Percentiles rank a stretch among this genome's conserved stretches.
phyloP scores from a whole-genome alignment of 2,113 vertebrate genomes.

The Coturnix japonica region DNA sequence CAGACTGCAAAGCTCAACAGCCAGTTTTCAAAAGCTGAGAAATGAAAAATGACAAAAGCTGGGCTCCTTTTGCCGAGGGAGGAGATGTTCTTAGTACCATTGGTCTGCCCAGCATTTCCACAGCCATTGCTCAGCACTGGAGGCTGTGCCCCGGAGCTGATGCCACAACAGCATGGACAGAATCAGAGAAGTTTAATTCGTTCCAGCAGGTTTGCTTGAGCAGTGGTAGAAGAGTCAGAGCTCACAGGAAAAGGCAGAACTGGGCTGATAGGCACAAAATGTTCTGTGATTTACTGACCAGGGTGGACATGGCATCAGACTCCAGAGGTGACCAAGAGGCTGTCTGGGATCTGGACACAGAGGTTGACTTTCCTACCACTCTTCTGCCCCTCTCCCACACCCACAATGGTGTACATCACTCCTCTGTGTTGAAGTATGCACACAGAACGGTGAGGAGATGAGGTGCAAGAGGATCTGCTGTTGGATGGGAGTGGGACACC shows the following conservation, averaged over 20 bases:
- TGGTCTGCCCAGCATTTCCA: not conserved
- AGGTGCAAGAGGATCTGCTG: not conserved
- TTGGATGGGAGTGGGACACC: fast-evolving
- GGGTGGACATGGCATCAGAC: fast-evolving
- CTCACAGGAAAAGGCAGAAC: not conserved
- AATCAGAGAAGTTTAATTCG: not conserved
- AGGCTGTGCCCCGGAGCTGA: slow-evolving; percentile 10
- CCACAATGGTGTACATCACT: not conserved
- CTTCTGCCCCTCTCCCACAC: fast-evolving
- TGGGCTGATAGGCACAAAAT: not conserved
- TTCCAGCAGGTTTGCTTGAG: not conserved
- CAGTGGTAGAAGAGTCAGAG: not conserved
- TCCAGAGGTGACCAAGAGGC: not conserved
- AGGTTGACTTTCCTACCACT: not conserved
- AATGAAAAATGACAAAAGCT: slow-evolving; percentile 31
- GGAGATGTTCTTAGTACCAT: not conserved
- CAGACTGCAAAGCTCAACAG: not conserved
- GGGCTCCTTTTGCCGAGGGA: not conserved
- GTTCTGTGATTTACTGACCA: not conserved
- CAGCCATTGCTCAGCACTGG: not conserved
- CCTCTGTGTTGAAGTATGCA: not conserved
- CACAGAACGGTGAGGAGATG: not conserved
- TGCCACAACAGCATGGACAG: not conserved
- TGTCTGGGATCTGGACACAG: not conserved
- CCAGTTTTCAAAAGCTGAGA: not conserved